Conservation (phyloP, 2,797 vertebrate genomes). For the Fundulus diaphanus region DNA sequence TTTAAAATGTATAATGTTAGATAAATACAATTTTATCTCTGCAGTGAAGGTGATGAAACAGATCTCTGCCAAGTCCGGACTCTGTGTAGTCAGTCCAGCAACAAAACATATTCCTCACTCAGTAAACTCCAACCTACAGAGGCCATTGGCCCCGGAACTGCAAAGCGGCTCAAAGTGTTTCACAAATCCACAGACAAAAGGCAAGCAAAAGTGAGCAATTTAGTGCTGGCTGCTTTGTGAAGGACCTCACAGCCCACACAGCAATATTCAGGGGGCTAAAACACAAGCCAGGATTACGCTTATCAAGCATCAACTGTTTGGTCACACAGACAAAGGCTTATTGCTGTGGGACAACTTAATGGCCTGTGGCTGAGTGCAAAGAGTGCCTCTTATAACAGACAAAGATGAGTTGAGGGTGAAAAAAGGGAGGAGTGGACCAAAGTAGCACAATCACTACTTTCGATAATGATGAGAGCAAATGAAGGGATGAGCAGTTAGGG, state of each 20-base stretch:
- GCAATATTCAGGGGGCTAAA: conserved; percentile 67
- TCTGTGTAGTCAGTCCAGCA: conserved; percentile 50
- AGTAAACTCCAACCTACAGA: conserved; percentile 69
- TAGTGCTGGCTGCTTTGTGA: conserved; percentile 70
- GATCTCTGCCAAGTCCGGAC: conserved; percentile 10
- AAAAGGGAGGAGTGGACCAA: conserved; percentile 30
- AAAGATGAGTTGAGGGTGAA: conserved; percentile 43
- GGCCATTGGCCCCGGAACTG: conserved; percentile 62
- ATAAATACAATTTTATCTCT: conserved; percentile 17
- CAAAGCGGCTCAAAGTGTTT: conserved; percentile 74
- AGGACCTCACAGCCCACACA: conserved; percentile 75
- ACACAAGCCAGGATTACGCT: conserved; percentile 72
- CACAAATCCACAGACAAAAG: conserved; percentile 79
- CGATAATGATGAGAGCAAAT: conserved; percentile 66
- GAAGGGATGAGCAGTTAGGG: conserved; percentile 59
- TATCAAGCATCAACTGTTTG: conserved; percentile 79
- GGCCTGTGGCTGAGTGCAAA: conserved; percentile 68
- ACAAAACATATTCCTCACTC: conserved; percentile 38
- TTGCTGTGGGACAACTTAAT: conserved; percentile 74
- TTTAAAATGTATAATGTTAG: conserved; percentile 3
- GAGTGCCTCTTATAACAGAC: conserved; percentile 54
- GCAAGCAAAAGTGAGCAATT: conserved; percentile 76
- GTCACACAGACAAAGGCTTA: conserved; percentile 72
- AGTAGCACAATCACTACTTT: conserved; percentile 58
- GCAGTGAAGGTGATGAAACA: conserved; percentile 22